Conservation (phyloP, 2,888 invertebrate genomes). For the Drosophila antonietae region DNA sequence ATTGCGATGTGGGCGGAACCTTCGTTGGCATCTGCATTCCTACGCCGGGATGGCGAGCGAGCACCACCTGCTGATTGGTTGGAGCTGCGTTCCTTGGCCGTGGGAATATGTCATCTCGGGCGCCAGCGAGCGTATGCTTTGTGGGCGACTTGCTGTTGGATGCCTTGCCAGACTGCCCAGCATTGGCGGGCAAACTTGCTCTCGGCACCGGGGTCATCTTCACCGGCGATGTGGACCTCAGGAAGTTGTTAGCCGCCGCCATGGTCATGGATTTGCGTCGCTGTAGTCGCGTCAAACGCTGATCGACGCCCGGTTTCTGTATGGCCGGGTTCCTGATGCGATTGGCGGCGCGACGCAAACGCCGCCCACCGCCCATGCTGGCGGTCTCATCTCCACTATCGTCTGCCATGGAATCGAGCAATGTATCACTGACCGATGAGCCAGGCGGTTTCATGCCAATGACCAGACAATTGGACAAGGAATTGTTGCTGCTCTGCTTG, state of each 20-base stretch:
- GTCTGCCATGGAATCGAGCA: constrained; percentile 25
- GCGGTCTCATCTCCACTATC: constrained; percentile 41
- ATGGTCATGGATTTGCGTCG: constrained; percentile 56
- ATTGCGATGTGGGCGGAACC: background rate
- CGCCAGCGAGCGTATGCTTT: background rate
- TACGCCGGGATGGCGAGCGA: constrained; percentile 25
- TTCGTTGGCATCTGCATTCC: background rate
- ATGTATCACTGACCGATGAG: background rate
- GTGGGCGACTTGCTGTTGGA: background rate
- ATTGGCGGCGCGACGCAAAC: constrained; percentile 28
- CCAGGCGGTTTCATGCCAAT: constrained; percentile 52
- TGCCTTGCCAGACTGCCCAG: background rate
- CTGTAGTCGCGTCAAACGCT: constrained; percentile 62
- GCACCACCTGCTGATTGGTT: background rate
- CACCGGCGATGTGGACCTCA: constrained; percentile 57
- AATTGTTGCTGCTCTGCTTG: constrained; percentile 40
- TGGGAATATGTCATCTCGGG: constrained; percentile 58
- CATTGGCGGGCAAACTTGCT: background rate
- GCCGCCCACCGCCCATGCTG: constrained; percentile 37
- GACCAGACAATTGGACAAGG: constrained; percentile 44
- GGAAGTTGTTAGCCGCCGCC: constrained; percentile 37
- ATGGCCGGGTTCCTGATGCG: constrained; percentile 43
- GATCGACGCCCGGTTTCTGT: constrained; percentile 39
- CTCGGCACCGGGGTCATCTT: constrained; percentile 65
- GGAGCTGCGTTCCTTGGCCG: constrained; percentile 27